Evolutionary conservation across 2,797 vertebrate species (phyloP).

Genomic region (Xerus rutilus): DNA sequence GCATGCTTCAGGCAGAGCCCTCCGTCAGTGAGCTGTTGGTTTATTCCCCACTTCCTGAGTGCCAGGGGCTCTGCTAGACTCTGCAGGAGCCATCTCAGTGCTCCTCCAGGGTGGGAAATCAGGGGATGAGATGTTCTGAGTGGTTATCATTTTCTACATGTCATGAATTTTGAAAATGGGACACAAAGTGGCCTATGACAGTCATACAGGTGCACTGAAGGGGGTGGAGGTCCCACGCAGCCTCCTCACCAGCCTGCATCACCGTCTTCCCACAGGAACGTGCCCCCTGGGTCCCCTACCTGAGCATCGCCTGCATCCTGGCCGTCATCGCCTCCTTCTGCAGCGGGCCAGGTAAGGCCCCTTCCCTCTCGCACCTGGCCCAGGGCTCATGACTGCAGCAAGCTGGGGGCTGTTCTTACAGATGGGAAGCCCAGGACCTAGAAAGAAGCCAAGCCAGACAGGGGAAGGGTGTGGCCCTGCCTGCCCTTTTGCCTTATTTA

Average conservation of each 20-base stretch:
- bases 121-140: not conserved
- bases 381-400: too few species aligned
- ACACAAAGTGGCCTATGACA: not conserved
- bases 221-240: not conserved
- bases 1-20: not conserved
- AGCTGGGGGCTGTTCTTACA: not conserved
- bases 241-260: not conserved
- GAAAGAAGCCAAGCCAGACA: not conserved
- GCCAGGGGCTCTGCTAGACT: not conserved
- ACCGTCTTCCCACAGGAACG: slow-evolving; percentile 85
- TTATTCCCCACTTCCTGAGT: not conserved
- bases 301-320: slow-evolving; percentile 95
- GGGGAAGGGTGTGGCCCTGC: fast-evolving
- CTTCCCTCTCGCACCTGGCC: not conserved
- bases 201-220: not conserved
- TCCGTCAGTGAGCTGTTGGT: too few species aligned
- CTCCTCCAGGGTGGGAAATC: not conserved
- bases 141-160: too few species aligned
- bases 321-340: slow-evolving; percentile 97
- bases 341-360: slow-evolving; percentile 95
- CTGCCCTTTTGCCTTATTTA: not conserved
- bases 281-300: slow-evolving; percentile 94
- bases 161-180: not conserved
- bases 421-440: fast-evolving
- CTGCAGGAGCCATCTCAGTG: fast-evolving